phyloP scores from a whole-genome alignment of 2,888 invertebrate genomes.

The Dorcus parallelipipedus region DNA sequence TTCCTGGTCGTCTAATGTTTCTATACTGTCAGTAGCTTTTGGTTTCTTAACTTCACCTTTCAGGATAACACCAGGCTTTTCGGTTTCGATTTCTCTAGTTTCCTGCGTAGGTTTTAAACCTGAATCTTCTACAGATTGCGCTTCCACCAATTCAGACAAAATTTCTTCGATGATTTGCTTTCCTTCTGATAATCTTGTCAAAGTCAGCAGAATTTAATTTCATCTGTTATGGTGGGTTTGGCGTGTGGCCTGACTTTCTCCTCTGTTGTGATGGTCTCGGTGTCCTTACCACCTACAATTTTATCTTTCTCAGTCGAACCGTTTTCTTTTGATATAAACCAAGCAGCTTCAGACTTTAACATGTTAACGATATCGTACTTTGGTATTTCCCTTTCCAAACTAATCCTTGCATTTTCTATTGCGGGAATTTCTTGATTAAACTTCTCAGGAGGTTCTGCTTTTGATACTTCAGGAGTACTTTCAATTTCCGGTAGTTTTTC shows the following conservation, averaged over 20 bases:
- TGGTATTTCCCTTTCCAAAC: slow-evolving; percentile 2
- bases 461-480: neutral
- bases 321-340: slow-evolving; percentile 1
- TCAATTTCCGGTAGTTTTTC: neutral
- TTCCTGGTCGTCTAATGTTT: neutral
- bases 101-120: too few relatives aligned
- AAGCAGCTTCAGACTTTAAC: slow-evolving; percentile 3
- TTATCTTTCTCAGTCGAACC: neutral
- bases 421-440: neutral
- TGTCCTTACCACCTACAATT: neutral
- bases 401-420: neutral
- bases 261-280: neutral
- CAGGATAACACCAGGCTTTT: neutral
- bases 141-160: slow-evolving; percentile 3
- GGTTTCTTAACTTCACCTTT: neutral
- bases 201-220: slow-evolving; percentile 4
- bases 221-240: neutral
- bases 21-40: neutral
- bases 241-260: neutral
- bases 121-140: neutral
- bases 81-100: neutral
- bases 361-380: slow-evolving; percentile 6
- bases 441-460: neutral
- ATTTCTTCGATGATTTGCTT: slow-evolving; percentile 9
- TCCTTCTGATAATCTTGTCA: slow-evolving; percentile 3